phyloP scores from a whole-genome alignment of 2,888 invertebrate species.

The Stegana nigrithorax region DNA sequence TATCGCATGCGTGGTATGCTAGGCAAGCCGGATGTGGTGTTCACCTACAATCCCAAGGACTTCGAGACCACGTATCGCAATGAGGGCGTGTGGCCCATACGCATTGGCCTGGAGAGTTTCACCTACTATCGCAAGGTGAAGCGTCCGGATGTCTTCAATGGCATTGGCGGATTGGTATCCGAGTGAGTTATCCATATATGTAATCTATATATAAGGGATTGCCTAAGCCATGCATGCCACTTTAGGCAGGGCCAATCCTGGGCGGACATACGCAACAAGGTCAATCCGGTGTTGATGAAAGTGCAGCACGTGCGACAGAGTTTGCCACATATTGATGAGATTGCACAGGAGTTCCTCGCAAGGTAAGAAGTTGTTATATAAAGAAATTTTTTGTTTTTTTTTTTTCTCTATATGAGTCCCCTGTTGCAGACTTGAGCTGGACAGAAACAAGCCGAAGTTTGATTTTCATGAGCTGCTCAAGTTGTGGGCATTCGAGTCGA shows the following conservation, averaged over 20 bases:
- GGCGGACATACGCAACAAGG: constrained; percentile 75
- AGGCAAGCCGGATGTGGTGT: constrained; percentile 63
- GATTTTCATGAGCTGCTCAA: constrained; percentile 71
- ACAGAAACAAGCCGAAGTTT: constrained; percentile 42
- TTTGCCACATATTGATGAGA: constrained; percentile 52
- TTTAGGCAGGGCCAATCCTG: constrained; percentile 75
- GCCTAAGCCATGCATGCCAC: too few species aligned
- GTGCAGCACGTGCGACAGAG: constrained; percentile 55
- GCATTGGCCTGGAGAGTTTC: constrained; percentile 68
- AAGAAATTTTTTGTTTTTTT: not conserved
- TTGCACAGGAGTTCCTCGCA: constrained; percentile 55
- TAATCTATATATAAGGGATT: too few species aligned
- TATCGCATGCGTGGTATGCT: constrained; percentile 67
- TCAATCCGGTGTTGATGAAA: constrained; percentile 64
- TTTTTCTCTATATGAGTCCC: too few species aligned
- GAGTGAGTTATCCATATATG: constrained; percentile 54
- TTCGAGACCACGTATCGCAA: constrained; percentile 68
- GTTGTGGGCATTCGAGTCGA: constrained; percentile 74
- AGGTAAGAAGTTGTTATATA: constrained; percentile 38
- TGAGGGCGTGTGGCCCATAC: constrained; percentile 70
- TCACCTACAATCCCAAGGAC: constrained; percentile 71
- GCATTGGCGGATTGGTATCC: constrained; percentile 56
- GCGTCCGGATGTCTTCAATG: constrained; percentile 66
- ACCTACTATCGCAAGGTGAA: constrained; percentile 66
- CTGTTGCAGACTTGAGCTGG: too few species aligned